These are phyloP conservation scores for Caenorhabditis auriculariae DNA, from an alignment of 2,888 invertebrate species.

Conservation along the genomic window DNA sequence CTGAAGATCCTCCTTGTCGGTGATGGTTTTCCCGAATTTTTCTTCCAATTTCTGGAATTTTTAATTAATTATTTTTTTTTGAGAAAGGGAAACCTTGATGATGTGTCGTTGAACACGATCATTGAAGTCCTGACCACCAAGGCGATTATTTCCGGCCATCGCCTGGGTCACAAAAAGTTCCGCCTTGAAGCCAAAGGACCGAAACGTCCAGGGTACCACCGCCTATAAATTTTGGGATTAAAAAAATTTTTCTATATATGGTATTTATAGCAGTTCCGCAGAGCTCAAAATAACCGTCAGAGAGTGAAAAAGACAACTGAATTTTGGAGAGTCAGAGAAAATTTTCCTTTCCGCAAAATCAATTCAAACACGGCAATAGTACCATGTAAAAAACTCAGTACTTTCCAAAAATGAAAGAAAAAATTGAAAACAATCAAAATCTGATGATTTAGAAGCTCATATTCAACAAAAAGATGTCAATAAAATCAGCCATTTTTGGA, in stretches of 20 bases:
- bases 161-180: slow-evolving; percentile 68
- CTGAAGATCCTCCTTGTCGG: slow-evolving; percentile 66
- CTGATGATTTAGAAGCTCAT: background rate
- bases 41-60: slow-evolving; percentile 52
- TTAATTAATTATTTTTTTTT: background rate
- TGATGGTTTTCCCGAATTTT: slow-evolving; percentile 56
- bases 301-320: too few relatives aligned
- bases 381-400: background rate
- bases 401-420: background rate
- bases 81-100: slow-evolving; percentile 30
- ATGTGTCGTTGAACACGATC: slow-evolving; percentile 65
- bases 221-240: slow-evolving; percentile 28
- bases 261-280: background rate
- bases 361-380: background rate
- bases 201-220: slow-evolving; percentile 67
- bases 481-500: too few relatives aligned
- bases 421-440: background rate
- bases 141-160: slow-evolving; percentile 68
- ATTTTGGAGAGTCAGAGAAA: too few relatives aligned
- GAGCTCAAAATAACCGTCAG: too few relatives aligned
- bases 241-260: background rate
- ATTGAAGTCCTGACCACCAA: slow-evolving; percentile 69
- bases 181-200: slow-evolving; percentile 67
- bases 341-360: background rate
- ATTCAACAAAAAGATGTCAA: background rate